These are phyloP conservation scores for Cyphomyrmex costatus DNA, from an alignment of 1,140 invertebrate species.

Conservation along the genomic window DNA sequence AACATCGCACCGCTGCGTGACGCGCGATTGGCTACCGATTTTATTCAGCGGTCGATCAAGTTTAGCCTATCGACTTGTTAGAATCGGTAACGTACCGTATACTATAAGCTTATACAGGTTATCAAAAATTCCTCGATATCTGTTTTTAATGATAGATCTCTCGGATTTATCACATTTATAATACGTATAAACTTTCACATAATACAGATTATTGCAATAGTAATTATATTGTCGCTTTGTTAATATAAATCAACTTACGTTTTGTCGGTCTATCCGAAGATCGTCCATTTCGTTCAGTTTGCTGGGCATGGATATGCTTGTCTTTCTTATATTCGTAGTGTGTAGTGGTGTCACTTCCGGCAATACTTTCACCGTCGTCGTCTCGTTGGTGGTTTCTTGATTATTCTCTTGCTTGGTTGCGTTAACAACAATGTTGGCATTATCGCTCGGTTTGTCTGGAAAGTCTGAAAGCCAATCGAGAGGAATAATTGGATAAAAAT, in stretches of 20 bases:
- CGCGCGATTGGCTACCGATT: too few species aligned
- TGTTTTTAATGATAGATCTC: not conserved
- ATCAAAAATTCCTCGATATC: not conserved
- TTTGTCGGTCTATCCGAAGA: constrained; percentile 79
- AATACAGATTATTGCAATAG: not conserved
- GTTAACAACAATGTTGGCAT: constrained; percentile 8
- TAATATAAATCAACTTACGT: constrained; percentile 73
- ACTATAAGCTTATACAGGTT: not conserved
- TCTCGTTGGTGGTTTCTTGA: constrained; percentile 5
- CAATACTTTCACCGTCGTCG: not conserved
- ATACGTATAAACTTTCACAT: not conserved
- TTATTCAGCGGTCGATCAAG: too few species aligned
- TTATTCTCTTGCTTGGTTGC: not conserved
- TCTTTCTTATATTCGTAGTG: constrained; percentile 58
- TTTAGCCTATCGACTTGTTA: too few species aligned
- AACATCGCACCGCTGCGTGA: too few species aligned
- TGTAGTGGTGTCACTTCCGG: not conserved
- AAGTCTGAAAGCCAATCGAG: constrained; percentile 17
- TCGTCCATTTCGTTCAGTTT: constrained; percentile 83
- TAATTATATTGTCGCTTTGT: not conserved
- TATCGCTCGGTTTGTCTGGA: not conserved
- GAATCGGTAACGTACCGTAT: too few species aligned
- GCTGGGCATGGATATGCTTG: constrained; percentile 82
- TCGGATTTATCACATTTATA: not conserved
- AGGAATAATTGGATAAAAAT: constrained; percentile 14